Conservation (phyloP, 2,888 invertebrate genomes). For the Danaus chrysippus region DNA sequence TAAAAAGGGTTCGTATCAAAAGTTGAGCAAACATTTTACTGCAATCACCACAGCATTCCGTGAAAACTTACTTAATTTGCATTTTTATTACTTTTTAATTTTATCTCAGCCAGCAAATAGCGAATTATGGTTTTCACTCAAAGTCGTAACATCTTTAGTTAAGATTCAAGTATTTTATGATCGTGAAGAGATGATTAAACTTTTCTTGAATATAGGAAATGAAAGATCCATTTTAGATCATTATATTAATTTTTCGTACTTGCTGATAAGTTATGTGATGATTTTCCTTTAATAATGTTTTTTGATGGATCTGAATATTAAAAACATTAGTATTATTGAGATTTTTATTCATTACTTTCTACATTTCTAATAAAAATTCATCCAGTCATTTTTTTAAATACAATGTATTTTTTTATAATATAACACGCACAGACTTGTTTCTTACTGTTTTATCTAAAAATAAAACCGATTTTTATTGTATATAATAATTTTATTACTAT, state of each 20-base stretch:
- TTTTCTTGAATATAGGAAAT: neutral
- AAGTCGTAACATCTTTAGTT: constrained; percentile 15
- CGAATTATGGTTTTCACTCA: constrained; percentile 24
- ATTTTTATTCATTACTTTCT: no score
- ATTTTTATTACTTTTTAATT: constrained; percentile 60
- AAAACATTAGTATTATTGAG: no score
- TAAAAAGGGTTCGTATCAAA: constrained; percentile 41
- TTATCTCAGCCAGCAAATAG: constrained; percentile 39
- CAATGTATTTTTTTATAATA: no score
- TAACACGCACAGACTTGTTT: neutral
- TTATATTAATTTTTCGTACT: no score
- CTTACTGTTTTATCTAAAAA: neutral
- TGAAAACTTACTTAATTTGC: constrained; percentile 50
- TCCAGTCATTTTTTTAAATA: no score
- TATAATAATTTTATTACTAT: no score
- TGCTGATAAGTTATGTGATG: no score
- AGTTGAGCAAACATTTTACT: constrained; percentile 40
- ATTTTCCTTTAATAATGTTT: no score
- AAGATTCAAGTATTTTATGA: constrained; percentile 5
- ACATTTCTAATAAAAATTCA: no score
- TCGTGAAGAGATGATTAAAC: neutral
- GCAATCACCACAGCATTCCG: constrained; percentile 37
- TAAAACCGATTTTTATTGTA: no score
- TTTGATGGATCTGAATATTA: no score
- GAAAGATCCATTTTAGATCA: no score